A percentile compares a stretch with the other conserved stretches of the same genome.
phyloP scores from a whole-genome alignment of 2,113 vertebrate species.

The Callopanchax toddi region DNA sequence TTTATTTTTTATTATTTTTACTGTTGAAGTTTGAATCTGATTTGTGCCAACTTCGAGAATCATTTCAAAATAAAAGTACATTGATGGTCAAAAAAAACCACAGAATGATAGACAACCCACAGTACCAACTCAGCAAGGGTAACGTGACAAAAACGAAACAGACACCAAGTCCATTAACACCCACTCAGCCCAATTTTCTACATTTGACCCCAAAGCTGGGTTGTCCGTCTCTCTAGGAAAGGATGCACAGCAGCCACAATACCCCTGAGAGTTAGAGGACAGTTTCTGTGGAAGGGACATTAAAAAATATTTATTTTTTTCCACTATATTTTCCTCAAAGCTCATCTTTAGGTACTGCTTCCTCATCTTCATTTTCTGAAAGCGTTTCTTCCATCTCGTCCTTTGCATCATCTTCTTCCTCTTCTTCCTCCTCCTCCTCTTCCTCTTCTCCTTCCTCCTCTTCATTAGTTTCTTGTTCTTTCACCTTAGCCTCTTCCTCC shows the following conservation, averaged over 20 bases:
- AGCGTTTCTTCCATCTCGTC: constrained; percentile 50
- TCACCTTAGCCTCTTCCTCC: constrained; percentile 78
- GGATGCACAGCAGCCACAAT: constrained; percentile 79
- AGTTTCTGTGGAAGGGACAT: constrained; percentile 47
- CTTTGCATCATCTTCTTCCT: constrained; percentile 41
- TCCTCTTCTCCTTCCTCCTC: constrained; percentile 22
- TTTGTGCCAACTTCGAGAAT: neutral
- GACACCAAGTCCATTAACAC: constrained; percentile 36
- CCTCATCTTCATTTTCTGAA: constrained; percentile 60
- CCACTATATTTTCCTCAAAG: constrained; percentile 65
- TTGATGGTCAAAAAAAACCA: constrained; percentile 18
- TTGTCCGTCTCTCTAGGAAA: constrained; percentile 67
- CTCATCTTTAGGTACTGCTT: constrained; percentile 72
- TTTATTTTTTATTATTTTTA: neutral
- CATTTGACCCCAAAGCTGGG: constrained; percentile 35
- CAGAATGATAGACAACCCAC: constrained; percentile 1
- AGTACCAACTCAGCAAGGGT: constrained; percentile 39
- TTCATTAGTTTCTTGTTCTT: constrained; percentile 70
- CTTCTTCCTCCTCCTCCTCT: constrained; percentile 26
- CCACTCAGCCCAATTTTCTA: constrained; percentile 36
- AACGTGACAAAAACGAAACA: constrained; percentile 47
- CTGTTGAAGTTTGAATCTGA: neutral
- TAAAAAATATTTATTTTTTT: neutral
- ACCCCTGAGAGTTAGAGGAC: constrained; percentile 64
- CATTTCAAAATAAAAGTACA: constrained; percentile 40